These are phyloP conservation scores for Diorhabda sublineata DNA, from an alignment of 1,140 invertebrate species.

Conservation along the genomic window DNA sequence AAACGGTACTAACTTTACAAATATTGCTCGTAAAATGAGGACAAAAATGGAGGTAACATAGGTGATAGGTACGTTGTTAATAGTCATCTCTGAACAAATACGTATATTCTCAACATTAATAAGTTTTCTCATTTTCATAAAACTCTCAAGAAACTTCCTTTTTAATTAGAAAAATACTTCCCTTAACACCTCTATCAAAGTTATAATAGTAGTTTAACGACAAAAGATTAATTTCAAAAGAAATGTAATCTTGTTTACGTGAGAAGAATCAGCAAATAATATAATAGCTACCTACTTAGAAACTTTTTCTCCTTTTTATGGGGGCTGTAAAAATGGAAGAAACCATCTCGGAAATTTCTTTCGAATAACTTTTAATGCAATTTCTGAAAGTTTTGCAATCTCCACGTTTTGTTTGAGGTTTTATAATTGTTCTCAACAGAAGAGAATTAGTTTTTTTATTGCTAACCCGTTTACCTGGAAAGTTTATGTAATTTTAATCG, in stretches of 20 bases:
- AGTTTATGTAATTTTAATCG: neutral
- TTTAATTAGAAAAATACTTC: neutral
- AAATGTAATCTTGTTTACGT: constrained; percentile 18
- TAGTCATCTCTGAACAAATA: too few relatives aligned
- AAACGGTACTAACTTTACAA: too few relatives aligned
- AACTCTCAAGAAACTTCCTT: neutral
- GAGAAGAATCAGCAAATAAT: constrained; percentile 12
- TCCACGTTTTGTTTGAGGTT: constrained; percentile 10
- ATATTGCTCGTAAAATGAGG: too few relatives aligned
- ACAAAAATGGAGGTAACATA: too few relatives aligned
- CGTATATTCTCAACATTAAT: too few relatives aligned
- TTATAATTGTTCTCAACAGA: constrained; percentile 4
- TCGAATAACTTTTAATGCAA: constrained; percentile 15
- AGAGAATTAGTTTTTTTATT: constrained; percentile 5
- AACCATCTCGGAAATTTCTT: constrained; percentile 1
- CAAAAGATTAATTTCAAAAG: constrained; percentile 17
- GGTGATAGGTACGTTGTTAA: too few relatives aligned
- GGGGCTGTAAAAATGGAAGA: constrained; percentile 5
- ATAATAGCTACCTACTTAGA: constrained; percentile 15
- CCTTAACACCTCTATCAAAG: constrained; percentile 5
- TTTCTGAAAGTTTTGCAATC: constrained; percentile 6
- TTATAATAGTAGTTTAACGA: constrained; percentile 14
- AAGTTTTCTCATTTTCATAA: neutral
- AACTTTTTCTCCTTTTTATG: constrained; percentile 3
- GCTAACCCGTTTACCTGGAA: constrained; percentile 5